Evolutionary conservation across 2,888 invertebrate species (phyloP).

Genomic region (Suillia variegata): DNA sequence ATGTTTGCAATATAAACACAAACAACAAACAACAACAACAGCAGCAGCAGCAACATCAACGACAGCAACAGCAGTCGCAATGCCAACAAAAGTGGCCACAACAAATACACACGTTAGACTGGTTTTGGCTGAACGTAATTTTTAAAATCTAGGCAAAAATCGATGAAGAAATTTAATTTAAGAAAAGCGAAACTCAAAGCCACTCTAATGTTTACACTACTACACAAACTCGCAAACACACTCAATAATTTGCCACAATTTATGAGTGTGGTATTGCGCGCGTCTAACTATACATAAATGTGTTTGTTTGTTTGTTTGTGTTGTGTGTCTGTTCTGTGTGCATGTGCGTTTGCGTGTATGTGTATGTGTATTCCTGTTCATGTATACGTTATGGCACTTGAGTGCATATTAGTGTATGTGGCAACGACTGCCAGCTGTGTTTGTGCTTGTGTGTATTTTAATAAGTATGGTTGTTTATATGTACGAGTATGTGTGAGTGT

Average conservation of each 20-base stretch:
- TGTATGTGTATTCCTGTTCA: neutral
- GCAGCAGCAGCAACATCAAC: neutral
- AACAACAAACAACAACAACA: neutral
- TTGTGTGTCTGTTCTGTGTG: too few relatives aligned
- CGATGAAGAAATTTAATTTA: too few relatives aligned
- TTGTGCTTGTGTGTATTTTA: neutral
- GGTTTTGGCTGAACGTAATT: too few relatives aligned
- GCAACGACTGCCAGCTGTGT: neutral
- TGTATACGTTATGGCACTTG: neutral
- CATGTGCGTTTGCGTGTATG: too few relatives aligned
- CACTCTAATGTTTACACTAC: neutral
- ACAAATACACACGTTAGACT: too few relatives aligned
- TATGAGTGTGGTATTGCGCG: neutral
- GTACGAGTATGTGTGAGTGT: neutral
- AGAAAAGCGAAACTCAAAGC: too few relatives aligned
- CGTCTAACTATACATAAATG: neutral
- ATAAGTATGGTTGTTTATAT: neutral
- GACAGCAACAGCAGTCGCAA: neutral
- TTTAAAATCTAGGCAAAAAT: too few relatives aligned
- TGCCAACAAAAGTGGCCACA: too few relatives aligned
- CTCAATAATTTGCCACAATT: neutral
- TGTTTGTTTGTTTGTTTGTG: too few relatives aligned
- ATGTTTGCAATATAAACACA: constrained; percentile 11
- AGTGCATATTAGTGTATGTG: neutral
- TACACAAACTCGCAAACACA: neutral